Conservation (phyloP, 2,113 vertebrate genomes). For the Girardinichthys multiradiatus region DNA sequence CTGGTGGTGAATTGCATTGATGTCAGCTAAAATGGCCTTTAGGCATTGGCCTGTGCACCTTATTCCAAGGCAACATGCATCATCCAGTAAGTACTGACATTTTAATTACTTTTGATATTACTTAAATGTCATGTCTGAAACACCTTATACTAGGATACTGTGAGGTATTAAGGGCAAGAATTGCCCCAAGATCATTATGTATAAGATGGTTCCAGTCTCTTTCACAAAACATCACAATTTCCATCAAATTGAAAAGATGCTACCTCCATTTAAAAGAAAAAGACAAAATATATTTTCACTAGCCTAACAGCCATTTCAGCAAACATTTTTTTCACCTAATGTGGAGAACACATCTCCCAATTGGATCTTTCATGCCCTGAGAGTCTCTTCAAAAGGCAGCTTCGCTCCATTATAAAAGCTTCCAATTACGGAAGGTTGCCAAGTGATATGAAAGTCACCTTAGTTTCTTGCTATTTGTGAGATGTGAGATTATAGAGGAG, state of each 20-base stretch:
- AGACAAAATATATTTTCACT: constrained; percentile 45
- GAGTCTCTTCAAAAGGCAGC: constrained; percentile 57
- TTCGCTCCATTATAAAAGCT: constrained; percentile 68
- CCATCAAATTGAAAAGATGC: constrained; percentile 59
- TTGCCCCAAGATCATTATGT: constrained; percentile 35
- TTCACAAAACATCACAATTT: constrained; percentile 38
- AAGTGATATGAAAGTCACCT: constrained; percentile 79
- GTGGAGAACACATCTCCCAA: constrained; percentile 57
- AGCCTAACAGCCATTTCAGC: constrained; percentile 52
- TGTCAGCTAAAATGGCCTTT: neutral
- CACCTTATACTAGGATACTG: constrained; percentile 36
- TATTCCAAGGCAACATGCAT: neutral
- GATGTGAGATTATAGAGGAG: constrained; percentile 38
- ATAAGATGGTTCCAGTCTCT: constrained; percentile 53
- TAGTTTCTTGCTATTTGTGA: constrained; percentile 53
- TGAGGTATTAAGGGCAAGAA: constrained; percentile 47
- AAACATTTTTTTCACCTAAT: constrained; percentile 55
- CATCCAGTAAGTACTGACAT: neutral
- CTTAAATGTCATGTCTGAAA: constrained; percentile 38
- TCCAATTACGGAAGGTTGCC: constrained; percentile 72
- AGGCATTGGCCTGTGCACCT: neutral
- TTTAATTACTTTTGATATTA: constrained; percentile 34
- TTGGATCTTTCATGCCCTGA: constrained; percentile 46
- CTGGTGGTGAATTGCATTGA: neutral
- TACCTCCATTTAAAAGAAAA: constrained; percentile 58